Percentiles rank a stretch among this genome's conserved stretches.
These are phyloP conservation scores for Leptodactylus fuscus DNA, from an alignment of 2,113 vertebrate species.

Conservation along the genomic window DNA sequence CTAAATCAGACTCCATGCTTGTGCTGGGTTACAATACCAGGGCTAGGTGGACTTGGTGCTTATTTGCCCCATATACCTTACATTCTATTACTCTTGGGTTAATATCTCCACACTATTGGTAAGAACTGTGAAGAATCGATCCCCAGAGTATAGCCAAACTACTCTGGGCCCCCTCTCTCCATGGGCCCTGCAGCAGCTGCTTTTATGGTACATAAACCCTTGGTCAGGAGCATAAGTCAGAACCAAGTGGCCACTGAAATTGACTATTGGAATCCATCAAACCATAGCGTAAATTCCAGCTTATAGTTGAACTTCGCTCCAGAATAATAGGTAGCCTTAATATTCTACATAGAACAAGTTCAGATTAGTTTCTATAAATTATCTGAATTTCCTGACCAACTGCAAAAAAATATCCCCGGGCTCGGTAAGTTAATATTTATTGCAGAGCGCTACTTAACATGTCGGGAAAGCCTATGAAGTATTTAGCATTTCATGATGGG, in stretches of 20 bases:
- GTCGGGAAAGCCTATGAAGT: neutral
- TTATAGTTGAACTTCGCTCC: no score
- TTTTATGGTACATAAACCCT: neutral
- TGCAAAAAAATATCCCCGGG: constrained; percentile 8
- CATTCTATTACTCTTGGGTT: no score
- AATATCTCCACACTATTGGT: no score
- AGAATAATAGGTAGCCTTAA: neutral
- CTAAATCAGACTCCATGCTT: no score
- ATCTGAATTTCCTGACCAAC: neutral
- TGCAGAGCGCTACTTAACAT: neutral
- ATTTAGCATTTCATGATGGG: neutral
- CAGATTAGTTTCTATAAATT: neutral
- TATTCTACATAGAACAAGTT: neutral
- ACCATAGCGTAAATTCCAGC: no score
- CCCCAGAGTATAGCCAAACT: neutral
- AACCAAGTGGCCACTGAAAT: neutral
- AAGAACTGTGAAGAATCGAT: neutral
- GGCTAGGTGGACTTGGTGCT: no score
- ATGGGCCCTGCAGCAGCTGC: neutral
- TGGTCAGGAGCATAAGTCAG: neutral
- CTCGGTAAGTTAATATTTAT: constrained; percentile 12
- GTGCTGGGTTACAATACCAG: no score
- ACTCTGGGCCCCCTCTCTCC: neutral
- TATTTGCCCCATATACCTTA: no score
- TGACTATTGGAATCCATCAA: neutral